Base-by-base conservation (phyloP, 2,797 vertebrate species). In the Oreortyx pictus region DNA sequence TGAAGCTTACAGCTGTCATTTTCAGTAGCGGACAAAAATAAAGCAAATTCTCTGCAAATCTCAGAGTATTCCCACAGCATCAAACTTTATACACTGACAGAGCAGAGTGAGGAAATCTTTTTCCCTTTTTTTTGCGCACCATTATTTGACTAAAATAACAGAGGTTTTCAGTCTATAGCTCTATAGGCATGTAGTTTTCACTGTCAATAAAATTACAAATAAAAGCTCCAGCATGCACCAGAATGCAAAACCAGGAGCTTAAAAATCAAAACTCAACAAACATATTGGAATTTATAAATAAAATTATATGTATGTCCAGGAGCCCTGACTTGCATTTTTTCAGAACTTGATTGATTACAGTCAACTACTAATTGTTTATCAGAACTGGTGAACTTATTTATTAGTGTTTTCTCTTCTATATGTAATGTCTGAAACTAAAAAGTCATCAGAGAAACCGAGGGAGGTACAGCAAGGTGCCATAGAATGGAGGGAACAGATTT, bases 31-130 rank as follows among this genome's bases (percentile, higher is more conserved):
- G 31, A 66, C 52, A 56, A 29, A 29, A 39, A 7, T 6, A 68
- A 61, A 62, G 72, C 7, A 13, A 62, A 47, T 47, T 60, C 44
- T 27, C 29, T 46, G 23, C 29, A 82, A 85, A 66, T 23, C 62
- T 75, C 59, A 47, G n/a, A 17, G 22, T 14, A 8, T 37, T 85
- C 19, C 70, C 41, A 61, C 29, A 60, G 4, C 11, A 80, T 16
- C 33, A 61, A 17, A 29, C 3, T 43, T 52, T 31, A 23, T 37
- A 59, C 9, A 66, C 9, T 47, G 31, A 82, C 23, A 52, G 29
- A 66, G 2, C 0, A 59, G 16, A 70, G 12, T 8, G 5, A 0
- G 1, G 6, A 82, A 84, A 19, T 14, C 1, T 2, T 57, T 64
- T 74, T 16, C 0, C 3, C 11, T 3, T 29, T 61, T 86, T 85